Conservation (phyloP, 2,113 vertebrate species). For the Eretmochelys imbricata region DNA sequence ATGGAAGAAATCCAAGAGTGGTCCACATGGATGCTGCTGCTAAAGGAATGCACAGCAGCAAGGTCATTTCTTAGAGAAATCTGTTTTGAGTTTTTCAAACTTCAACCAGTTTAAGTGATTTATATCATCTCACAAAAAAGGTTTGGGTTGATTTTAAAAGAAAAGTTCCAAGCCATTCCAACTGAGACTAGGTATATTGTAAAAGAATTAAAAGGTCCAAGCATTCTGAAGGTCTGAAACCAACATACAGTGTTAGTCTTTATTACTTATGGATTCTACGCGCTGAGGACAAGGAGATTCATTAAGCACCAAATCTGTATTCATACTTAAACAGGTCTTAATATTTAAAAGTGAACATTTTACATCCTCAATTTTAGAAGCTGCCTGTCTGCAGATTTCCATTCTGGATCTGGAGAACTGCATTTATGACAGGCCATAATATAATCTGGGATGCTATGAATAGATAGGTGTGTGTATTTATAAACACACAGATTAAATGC, state of each 20-base stretch:
- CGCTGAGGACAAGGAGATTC: not conserved
- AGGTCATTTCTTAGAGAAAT: not conserved
- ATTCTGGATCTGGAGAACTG: not conserved
- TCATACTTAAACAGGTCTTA: not conserved
- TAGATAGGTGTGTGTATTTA: not conserved
- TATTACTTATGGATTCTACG: not conserved
- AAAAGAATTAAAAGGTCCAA: not conserved
- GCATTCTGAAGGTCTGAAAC: not conserved
- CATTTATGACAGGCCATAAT: not conserved
- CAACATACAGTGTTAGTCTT: not conserved
- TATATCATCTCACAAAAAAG: not conserved
- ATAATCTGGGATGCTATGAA: not conserved
- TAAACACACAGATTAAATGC: not conserved
- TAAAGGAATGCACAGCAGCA: not conserved
- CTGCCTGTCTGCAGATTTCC: not conserved
- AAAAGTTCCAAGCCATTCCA: not conserved
- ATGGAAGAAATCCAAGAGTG: not conserved
- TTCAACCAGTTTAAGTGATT: not conserved
- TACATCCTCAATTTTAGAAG: conserved; percentile 7
- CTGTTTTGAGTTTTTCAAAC: not conserved
- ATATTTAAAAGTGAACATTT: not conserved
- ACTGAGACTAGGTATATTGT: not conserved
- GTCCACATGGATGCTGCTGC: not conserved
- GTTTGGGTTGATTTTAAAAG: not conserved
- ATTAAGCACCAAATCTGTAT: not conserved